A percentile compares a stretch with the other conserved stretches of the same genome.
These are phyloP conservation scores for Helicoverpa armigera DNA, from an alignment of 1,140 invertebrate genomes.

Conservation along the genomic window DNA sequence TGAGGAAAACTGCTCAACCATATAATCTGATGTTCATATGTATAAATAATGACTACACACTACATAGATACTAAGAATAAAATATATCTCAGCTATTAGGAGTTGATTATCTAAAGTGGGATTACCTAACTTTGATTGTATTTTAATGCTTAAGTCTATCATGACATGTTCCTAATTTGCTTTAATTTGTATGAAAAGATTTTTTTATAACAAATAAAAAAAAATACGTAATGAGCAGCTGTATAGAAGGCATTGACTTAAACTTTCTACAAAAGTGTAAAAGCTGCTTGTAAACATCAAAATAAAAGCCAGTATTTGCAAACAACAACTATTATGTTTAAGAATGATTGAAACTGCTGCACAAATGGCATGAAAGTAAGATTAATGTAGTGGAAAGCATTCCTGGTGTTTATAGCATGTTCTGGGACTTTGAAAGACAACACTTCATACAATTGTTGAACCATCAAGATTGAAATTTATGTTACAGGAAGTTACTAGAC, in stretches of 20 bases:
- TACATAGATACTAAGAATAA: background rate
- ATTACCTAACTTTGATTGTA: conserved; percentile 1
- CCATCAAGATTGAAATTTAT: too few relatives aligned
- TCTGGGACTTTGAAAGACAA: conserved; percentile 7
- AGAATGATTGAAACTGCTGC: conserved; percentile 1
- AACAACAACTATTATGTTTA: background rate
- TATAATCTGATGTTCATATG: background rate
- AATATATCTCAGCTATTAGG: background rate
- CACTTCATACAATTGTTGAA: too few relatives aligned
- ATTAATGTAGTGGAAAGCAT: conserved; percentile 35
- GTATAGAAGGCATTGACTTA: too few relatives aligned
- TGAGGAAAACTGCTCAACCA: background rate
- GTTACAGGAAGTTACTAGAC: too few relatives aligned
- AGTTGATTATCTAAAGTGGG: background rate
- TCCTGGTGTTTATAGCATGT: conserved; percentile 9
- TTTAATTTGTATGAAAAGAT: too few relatives aligned
- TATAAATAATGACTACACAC: background rate
- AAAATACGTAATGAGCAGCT: too few relatives aligned
- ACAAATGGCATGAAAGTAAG: conserved; percentile 11
- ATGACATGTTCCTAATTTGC: background rate
- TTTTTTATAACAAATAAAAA: too few relatives aligned
- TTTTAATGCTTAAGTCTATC: background rate
- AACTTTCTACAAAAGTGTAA: background rate
- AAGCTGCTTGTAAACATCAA: background rate
- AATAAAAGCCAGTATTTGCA: background rate